Base-by-base conservation (phyloP, 2,888 invertebrate genomes). In the Cephus pygmeus region DNA sequence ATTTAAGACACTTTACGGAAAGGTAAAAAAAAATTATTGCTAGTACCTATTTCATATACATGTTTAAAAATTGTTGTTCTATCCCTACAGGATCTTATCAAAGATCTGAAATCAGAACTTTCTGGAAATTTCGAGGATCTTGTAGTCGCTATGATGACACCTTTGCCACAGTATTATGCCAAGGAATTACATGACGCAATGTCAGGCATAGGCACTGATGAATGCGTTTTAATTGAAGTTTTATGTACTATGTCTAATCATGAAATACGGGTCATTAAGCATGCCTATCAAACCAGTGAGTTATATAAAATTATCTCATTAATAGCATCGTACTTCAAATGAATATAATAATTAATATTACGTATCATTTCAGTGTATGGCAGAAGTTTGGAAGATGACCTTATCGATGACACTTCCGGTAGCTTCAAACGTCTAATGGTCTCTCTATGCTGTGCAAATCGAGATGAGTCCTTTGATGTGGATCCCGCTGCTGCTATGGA, bases 401-500 rank as follows among this genome's bases (percentile, higher is more conserved):
- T 98, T 35, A 94, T 94, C 82, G 95, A 95, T 75, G 99, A 99
- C 90, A 98, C 98, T 2, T 97, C 97, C 75, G 98, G 98, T 23
- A 96, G 96, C 89, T 98, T 99, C 92, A 96, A 96, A 91, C 94
- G 98, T 77, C 93, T 99, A 71, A 94, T 99, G 92, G 96, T 97
- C 34, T 97, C 98, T 36, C 91, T 98, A 30, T 96, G 96, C 87
- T 95, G 95, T 90, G 96, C 95, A 73, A 95, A 95, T 88, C 93
- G 98, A 85, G 95, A 97, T 89, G 98, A 98, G 92, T 95, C 95
- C 83, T 95, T 95, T 88, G 93, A 94, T 23, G 93, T 95, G 9
- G 95, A 98, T 91, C 94, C 93, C 69, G 93, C 93, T 12, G 93
- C 92, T 82, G 98, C 98, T 33, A 93, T 95, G 81, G 93, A 95